Base-by-base conservation (phyloP, 2,113 vertebrate species). In the Chitala chitala region DNA sequence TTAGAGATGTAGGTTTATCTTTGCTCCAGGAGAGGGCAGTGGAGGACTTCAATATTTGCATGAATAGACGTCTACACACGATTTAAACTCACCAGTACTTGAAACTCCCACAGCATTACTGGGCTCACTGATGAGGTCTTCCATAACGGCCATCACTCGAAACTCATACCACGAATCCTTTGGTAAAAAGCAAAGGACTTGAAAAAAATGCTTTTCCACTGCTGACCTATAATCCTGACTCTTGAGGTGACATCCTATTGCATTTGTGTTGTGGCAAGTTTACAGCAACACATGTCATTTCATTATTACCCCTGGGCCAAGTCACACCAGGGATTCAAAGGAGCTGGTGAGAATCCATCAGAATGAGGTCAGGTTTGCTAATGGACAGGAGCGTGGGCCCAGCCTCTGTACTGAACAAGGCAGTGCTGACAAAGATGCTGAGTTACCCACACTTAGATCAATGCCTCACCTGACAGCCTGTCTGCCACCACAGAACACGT, bases 151-250 rank as follows among this genome's bases (percentile, higher is more conserved):
- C 89, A 95, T 91, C 82, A 98, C 91, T 13, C 94, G 93, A 82
- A 99, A 99, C 86, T 99, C 97, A 0, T 98, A 98, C 97, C 97
- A 99, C 0, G 96, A 95, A 81, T 99, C 97, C 97, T 98, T 64
- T 1, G 22, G 58, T 0, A 22, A 38, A 24, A 61, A 9, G 13
- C 13, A 50, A 26, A 40, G 15, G 9, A 5, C 12, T 10, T n/a
- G 22, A 12, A 31, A 5, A n/a, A 12, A 29, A 69, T 22, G 44
- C 17, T 6, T 26, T 13, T 26, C 36, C 36, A 24, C 22, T 15
- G n/a, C 64, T 66, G n/a, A 26, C 64, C 59, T 36, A 8, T 7
- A 38, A 33, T 36, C 15, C 2, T 38, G 22, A 29, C 9, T 59
- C 22, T 15, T 29, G 22, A 29, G 54, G 54, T 8, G 10, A 22